Evolutionary conservation across 53 echinoderm and acorn worm species (phyloP), one percentile per base, ranked within the genome.

Genomic region (Pentamera pediparva): DNA sequence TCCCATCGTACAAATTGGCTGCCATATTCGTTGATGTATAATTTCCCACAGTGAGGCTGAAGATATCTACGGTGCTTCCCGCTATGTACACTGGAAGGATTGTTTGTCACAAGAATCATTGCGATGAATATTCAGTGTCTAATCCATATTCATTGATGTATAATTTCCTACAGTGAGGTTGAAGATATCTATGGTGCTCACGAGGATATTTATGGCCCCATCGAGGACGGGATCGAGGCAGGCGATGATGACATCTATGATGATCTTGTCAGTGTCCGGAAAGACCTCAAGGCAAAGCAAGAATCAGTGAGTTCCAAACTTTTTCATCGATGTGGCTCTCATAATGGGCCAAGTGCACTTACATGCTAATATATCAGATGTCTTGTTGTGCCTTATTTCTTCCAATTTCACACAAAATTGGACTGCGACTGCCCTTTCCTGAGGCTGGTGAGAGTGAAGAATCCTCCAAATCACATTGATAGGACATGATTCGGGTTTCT

Each of bases 131-230:
- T 69, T 19, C 41, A 10, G n/a, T 33, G 32, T 62, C 5, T 37
- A 17, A n/a, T 56, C 22, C 18, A 56, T 10, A 3, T 10, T 61
- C 19, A 61, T 3, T 7, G 6, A 32, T 4, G 19, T 27, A 29
- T 13, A 30, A 6, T 13, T 48, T 18, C 4, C 54, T 6, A 0
- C 51, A 41, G 58, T 38, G 27, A 55, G 37, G 58, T 75, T 36
- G 76, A 58, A 41, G 41, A 75, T 27, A 75, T 58, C 73, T 67
- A 67, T 18, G 51, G 36, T 50, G 17, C 37, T 7, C 87, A 88
- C 62, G 94, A 86, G 35, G 94, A 93, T 36, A 90, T 91, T 62
- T 96, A 96, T 59, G 96, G 87, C 77, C 88, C 96, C 3, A 87
- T 96, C 18, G 85, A 91, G n/a, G 85, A 77, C 1, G 76, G 76